phyloP scores from a whole-genome alignment of 2,797 vertebrate genomes.

The Ptychobarbus kaznakovi region DNA sequence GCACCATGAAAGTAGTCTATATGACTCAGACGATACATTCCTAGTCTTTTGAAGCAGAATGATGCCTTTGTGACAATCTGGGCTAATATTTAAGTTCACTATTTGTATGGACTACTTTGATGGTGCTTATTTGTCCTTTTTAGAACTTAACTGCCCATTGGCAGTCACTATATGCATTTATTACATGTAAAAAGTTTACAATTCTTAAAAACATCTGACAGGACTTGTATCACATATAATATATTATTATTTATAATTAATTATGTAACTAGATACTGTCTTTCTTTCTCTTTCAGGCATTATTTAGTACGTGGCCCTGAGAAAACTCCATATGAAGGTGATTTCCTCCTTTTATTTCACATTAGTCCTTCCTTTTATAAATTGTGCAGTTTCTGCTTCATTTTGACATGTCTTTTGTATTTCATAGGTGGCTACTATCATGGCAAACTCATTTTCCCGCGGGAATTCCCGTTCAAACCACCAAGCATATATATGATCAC shows the following conservation, averaged over 20 bases:
- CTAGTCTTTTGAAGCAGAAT: background rate
- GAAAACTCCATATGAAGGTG: constrained; percentile 96
- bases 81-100: background rate
- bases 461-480: constrained; percentile 98
- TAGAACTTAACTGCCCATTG: background rate
- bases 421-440: constrained; percentile 94
- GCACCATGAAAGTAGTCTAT: background rate
- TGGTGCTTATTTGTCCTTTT: background rate
- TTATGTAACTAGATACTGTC: background rate
- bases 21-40: background rate
- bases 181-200: background rate
- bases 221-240: background rate
- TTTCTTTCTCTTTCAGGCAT: constrained; percentile 81
- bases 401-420: background rate
- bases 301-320: constrained; percentile 97
- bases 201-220: background rate
- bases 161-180: background rate
- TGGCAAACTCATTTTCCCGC: constrained; percentile 94
- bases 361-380: background rate
- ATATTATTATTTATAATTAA: too few species aligned
- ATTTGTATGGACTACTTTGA: background rate
- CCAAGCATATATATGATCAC: constrained; percentile 99
- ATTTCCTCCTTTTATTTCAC: background rate
- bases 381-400: background rate
- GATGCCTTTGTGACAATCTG: background rate